A percentile compares a stretch with the other conserved stretches of the same genome.
These are phyloP conservation scores for Coremacera marginata DNA, from an alignment of 2,888 invertebrate genomes.

Conservation along the genomic window DNA sequence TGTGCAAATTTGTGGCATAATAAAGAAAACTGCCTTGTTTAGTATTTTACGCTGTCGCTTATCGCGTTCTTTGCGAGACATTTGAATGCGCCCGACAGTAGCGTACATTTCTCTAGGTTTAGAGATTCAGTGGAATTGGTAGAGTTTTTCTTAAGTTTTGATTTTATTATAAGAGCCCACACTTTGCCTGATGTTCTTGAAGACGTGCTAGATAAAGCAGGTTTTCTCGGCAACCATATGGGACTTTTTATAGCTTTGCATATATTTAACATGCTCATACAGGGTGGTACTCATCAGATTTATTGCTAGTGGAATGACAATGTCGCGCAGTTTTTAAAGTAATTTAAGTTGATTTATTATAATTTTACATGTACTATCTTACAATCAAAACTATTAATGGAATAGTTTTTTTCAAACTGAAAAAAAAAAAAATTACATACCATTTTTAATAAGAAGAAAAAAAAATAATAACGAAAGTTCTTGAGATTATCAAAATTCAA, in stretches of 20 bases:
- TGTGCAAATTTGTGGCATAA: constrained; percentile 43
- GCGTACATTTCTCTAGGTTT: background rate
- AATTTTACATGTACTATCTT: no score
- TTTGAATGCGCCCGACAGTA: background rate
- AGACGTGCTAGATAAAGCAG: background rate
- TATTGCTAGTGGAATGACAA: no score
- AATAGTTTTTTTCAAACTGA: no score
- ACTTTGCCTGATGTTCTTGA: background rate
- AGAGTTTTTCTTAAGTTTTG: background rate
- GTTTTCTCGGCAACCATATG: background rate
- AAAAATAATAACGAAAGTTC: no score
- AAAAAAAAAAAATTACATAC: no score
- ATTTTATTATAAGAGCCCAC: constrained; percentile 8
- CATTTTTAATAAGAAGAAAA: no score
- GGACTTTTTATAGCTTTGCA: background rate
- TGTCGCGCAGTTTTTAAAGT: no score
- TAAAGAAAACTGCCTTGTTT: constrained; percentile 32
- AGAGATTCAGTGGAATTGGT: background rate
- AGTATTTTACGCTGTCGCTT: constrained; percentile 20
- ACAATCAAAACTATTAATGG: no score
- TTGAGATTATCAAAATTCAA: no score
- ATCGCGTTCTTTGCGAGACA: background rate
- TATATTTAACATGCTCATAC: background rate
- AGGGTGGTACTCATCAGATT: background rate
- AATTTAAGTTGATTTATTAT: no score